Evolutionary conservation across 2,113 vertebrate species (phyloP).

Genomic region (Channa argus): DNA sequence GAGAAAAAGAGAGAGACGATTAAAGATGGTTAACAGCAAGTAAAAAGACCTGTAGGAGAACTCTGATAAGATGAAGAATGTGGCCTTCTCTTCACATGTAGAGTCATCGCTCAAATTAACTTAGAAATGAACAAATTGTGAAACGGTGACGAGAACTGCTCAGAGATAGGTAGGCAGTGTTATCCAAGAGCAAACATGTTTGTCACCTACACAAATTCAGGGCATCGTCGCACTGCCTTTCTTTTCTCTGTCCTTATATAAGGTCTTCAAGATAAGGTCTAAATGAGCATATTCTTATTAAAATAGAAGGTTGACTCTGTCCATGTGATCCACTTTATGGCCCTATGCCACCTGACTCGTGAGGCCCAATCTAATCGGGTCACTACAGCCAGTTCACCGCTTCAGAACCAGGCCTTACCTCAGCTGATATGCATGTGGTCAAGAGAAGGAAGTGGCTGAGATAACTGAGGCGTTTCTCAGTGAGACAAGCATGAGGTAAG

Average conservation of each 20-base stretch:
- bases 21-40: too few relatives aligned
- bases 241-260: constrained; percentile 5
- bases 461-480: constrained; percentile 72
- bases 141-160: constrained; percentile 11
- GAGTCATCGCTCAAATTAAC: too few relatives aligned
- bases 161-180: background rate
- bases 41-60: too few relatives aligned
- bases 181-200: background rate
- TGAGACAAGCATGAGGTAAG: constrained; percentile 75
- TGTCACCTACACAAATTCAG: background rate
- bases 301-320: constrained; percentile 64
- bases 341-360: constrained; percentile 48
- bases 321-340: constrained; percentile 47
- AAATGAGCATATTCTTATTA: constrained; percentile 46
- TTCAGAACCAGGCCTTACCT: constrained; percentile 65
- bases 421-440: constrained; percentile 80
- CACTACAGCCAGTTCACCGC: constrained; percentile 26
- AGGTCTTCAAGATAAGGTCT: constrained; percentile 39
- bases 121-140: too few relatives aligned
- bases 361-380: constrained; percentile 76
- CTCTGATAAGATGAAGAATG: too few relatives aligned
- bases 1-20: too few relatives aligned
- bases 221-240: background rate
- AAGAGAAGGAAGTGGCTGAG: constrained; percentile 80
- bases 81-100: too few relatives aligned